Base-by-base conservation (phyloP, 2,113 vertebrate species). In the Paralichthys olivaceus region DNA sequence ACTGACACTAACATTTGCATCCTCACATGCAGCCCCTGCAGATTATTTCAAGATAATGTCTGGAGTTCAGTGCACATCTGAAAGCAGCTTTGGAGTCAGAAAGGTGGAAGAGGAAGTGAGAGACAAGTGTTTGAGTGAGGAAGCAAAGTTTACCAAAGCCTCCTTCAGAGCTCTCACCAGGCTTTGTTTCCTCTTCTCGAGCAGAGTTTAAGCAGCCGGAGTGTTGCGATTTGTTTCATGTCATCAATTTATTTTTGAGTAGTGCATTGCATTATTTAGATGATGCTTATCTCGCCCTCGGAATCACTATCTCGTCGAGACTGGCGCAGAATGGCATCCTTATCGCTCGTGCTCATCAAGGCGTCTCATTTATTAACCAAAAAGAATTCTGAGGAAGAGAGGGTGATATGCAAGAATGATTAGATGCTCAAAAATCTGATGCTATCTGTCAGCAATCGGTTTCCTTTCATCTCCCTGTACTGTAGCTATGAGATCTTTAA, bases 301-400 rank as follows among this genome's bases (percentile, higher is more conserved):
- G 61, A 89, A 86, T 90, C 85, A 75, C 86, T 89, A 88, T 91
- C 88, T 88, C 62, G 80, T 75, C 69, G 75, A 86, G 87, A 78
- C 84, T 72, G 64, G 84, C 78, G 58, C 65, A 67, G 86, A 89
- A 87, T 68, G 66, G 80, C 81, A 59, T 75, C 67, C 66, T 23
- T 89, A 91, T 92, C 89, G 83, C 82, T 69, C 8, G 57, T 75
- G 81, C 89, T 92, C 88, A 91, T 91, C 90, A 81, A 77, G 83
- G 70, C 86, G 23, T 86, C 86, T 91, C 87, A 89, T 92, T 88
- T 90, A 87, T 92, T 87, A 90, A 90, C 78, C 84, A 87, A 88
- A 87, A 90, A 85, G 84, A 92, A 89, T 87, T 87, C 73, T 70
- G 78, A 82, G 80, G 53, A 5, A 20, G 70, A 72, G 79, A 64